These are phyloP conservation scores for Leucoma salicis DNA, from an alignment of 2,888 invertebrate genomes.

Conservation along the genomic window DNA sequence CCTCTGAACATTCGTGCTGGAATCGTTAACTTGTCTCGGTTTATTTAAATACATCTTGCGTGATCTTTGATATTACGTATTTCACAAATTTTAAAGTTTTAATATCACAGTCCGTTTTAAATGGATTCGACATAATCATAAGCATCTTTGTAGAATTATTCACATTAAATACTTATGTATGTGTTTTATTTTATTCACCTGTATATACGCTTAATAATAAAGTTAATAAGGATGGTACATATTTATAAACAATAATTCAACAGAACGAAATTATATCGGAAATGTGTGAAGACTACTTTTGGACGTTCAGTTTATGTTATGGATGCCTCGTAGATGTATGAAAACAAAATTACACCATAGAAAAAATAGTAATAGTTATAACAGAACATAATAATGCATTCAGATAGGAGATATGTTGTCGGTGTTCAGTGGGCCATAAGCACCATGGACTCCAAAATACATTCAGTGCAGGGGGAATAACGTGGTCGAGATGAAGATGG, in stretches of 20 bases:
- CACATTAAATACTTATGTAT: no score
- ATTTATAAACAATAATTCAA: no score
- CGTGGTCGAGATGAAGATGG: conserved; percentile 58
- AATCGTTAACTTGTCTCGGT: conserved; percentile 36
- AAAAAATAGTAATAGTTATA: neutral
- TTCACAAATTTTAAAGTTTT: neutral
- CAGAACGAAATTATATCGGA: neutral
- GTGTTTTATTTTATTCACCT: no score
- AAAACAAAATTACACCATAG: neutral
- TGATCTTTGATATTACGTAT: conserved; percentile 14
- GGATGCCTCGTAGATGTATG: neutral
- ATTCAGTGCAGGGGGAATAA: conserved; percentile 46
- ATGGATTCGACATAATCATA: no score
- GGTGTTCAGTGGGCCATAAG: conserved; percentile 26
- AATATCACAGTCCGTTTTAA: no score
- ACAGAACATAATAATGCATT: conserved; percentile 15
- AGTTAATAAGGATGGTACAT: no score
- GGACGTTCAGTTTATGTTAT: neutral
- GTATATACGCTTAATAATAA: no score
- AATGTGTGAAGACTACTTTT: neutral
- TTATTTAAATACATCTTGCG: conserved; percentile 29
- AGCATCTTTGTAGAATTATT: no score
- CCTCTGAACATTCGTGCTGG: conserved; percentile 30
- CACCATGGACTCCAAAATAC: conserved; percentile 64
- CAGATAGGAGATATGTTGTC: conserved; percentile 23